These are phyloP conservation scores for Gambusia holbrooki DNA, from an alignment of 2,113 vertebrate genomes.

Conservation along the genomic window DNA sequence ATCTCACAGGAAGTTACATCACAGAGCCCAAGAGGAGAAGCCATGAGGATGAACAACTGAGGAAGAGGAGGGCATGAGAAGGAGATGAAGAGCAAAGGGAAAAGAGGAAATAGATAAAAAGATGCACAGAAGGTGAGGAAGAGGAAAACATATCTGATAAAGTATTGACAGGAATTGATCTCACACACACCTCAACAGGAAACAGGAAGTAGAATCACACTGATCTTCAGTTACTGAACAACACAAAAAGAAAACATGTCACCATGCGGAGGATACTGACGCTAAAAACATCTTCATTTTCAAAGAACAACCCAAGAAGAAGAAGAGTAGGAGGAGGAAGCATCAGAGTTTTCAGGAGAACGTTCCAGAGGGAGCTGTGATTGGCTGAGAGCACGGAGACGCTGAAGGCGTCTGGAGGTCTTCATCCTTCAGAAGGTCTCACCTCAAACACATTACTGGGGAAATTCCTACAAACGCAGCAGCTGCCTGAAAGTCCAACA, in stretches of 20 bases:
- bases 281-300: constrained; percentile 39
- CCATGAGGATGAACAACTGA: constrained; percentile 8
- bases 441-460: too few species aligned
- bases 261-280: constrained; percentile 61
- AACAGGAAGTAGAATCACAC: constrained; percentile 63
- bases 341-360: background rate
- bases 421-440: too few species aligned
- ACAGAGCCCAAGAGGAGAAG: constrained; percentile 42
- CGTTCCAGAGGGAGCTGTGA: constrained; percentile 18
- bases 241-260: constrained; percentile 65
- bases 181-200: constrained; percentile 41
- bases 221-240: constrained; percentile 55
- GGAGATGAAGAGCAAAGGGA: background rate
- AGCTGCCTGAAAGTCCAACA: too few species aligned
- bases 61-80: background rate
- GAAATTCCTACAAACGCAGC: too few species aligned
- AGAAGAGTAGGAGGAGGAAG: background rate
- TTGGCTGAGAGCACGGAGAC: constrained; percentile 38
- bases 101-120: background rate
- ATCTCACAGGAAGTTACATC: constrained; percentile 63
- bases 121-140: background rate
- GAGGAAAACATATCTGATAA: background rate
- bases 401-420: constrained; percentile 24
- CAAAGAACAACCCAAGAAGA: constrained; percentile 7
- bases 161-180: constrained; percentile 4